These are phyloP conservation scores for Sebastes trivittatus DNA, from an alignment of 2,797 vertebrate species.

Conservation along the genomic window DNA sequence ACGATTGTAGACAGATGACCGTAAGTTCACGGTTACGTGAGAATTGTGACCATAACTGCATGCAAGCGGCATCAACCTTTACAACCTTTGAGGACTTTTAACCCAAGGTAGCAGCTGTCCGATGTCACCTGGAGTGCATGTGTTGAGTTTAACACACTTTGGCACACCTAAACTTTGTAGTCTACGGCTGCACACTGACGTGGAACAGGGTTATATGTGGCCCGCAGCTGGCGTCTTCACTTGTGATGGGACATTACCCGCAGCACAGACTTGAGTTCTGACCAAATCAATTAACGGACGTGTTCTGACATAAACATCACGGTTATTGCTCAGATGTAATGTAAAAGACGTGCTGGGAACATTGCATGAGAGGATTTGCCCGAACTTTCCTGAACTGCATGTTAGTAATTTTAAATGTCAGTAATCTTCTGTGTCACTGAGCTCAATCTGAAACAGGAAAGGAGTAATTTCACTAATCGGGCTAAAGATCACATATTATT, in stretches of 20 bases:
- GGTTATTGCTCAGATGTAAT: constrained; percentile 29
- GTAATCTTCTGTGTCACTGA: constrained; percentile 51
- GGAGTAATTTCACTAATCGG: constrained; percentile 58
- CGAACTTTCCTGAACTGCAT: constrained; percentile 33
- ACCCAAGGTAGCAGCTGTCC: constrained; percentile 71
- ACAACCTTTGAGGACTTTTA: constrained; percentile 45
- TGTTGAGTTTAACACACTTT: constrained; percentile 77
- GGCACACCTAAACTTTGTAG: constrained; percentile 69
- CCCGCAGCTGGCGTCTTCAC: constrained; percentile 67
- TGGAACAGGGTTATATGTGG: constrained; percentile 62
- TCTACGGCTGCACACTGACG: constrained; percentile 61
- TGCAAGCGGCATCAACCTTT: constrained; percentile 39
- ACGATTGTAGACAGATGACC: constrained; percentile 8
- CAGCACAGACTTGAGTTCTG: constrained; percentile 43
- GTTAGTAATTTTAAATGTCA: constrained; percentile 68
- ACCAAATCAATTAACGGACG: constrained; percentile 70
- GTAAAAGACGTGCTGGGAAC: constrained; percentile 9
- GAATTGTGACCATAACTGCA: constrained; percentile 3
- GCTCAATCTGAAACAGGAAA: constrained; percentile 61
- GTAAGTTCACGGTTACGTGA: neutral
- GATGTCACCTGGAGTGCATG: constrained; percentile 70
- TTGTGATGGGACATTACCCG: constrained; percentile 59
- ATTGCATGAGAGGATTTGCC: constrained; percentile 2
- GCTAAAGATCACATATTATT: constrained; percentile 63
- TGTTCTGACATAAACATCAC: constrained; percentile 65